Evolutionary conservation across 2,113 vertebrate genomes (phyloP), one percentile per base, ranked within the genome.

Genomic region (Nestor notabilis): DNA sequence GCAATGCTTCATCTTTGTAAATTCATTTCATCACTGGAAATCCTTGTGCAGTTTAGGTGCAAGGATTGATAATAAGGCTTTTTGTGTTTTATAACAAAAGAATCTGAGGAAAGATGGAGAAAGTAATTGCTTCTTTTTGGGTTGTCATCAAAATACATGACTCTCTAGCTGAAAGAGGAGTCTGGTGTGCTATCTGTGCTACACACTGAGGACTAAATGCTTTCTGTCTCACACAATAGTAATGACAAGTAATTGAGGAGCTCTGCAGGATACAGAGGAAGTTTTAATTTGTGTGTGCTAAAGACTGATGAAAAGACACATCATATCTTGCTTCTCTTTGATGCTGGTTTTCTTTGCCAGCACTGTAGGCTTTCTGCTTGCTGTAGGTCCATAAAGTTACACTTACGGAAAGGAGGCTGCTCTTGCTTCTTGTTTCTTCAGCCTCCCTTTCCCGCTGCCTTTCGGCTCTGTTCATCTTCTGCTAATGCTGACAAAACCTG

Each of bases 51-150:
- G 74, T 82, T 92, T 84, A 82, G 88, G 86, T 78, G 70, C 44
- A 56, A 77, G 65, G 81, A 69, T 65, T 92, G 74, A 93, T 96
- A 92, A 96, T 89, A 92, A 89, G 41, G 55, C 37, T 78, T 92
- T 96, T 92, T 92, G 83, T 93, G 19, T 91, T 97, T 91, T 91
- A 44, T 91, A 92, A 96, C 83, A 95, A 95, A 96, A 28, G 83
- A 77, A 96, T 92, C 39, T 76, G 69, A 95, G 61, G 47, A 92
- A 95, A 89, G 86, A 93, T 89, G 69, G 92, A 69, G 86, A 87
- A 97, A 95, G 60, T 84, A 96, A 92, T 96, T 97, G 68, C 93
- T 89, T 92, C 85, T 83, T 92, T 93, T 96, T 94, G 93, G 60
- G 43, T 87, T 93, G 83, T 95, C 80, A 90, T 93, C 86, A 95